Conservation (phyloP, 2,113 vertebrate genomes). For the Percopsis transmontana region DNA sequence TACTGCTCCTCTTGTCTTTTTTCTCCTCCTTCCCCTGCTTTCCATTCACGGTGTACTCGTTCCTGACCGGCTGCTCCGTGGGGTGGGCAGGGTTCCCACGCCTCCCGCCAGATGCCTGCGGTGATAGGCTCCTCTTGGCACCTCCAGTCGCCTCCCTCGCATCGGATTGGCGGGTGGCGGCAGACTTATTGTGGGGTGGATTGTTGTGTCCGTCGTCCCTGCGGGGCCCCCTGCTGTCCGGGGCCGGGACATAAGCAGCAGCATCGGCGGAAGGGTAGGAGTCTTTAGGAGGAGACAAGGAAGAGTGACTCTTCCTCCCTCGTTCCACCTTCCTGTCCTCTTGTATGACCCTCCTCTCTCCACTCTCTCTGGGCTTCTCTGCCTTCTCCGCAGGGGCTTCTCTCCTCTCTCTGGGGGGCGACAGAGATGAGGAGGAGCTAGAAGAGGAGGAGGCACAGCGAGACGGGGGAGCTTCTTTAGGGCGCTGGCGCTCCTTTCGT, state of each 20-base stretch:
- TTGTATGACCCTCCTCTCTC: conserved; percentile 17
- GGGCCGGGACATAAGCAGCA: neutral
- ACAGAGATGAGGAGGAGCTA: conserved; percentile 62
- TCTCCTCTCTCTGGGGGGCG: conserved; percentile 56
- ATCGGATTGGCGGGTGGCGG: conserved; percentile 47
- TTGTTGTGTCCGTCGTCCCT: conserved; percentile 14
- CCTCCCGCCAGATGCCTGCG: neutral
- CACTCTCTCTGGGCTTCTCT: conserved; percentile 8
- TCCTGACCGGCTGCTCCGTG: neutral
- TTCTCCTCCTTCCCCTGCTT: conserved; percentile 43
- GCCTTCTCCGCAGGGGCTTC: conserved; percentile 7
- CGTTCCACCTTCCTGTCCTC: conserved; percentile 17
- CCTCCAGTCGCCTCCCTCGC: conserved; percentile 15
- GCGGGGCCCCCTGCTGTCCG: conserved; percentile 10
- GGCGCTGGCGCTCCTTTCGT: conserved; percentile 7
- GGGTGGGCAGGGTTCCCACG: neutral
- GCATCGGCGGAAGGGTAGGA: conserved; percentile 16
- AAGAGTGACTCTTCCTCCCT: conserved; percentile 27
- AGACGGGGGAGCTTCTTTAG: conserved; percentile 45
- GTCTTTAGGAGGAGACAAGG: conserved; percentile 46
- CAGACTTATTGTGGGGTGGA: conserved; percentile 20
- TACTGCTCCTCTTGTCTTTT: conserved; percentile 57
- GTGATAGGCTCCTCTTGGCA: conserved; percentile 30
- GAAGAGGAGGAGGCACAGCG: conserved; percentile 28
- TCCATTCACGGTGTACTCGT: conserved; percentile 56